Evolutionary conservation across 2,113 vertebrate genomes (phyloP).

Genomic region (Paralichthys olivaceus): DNA sequence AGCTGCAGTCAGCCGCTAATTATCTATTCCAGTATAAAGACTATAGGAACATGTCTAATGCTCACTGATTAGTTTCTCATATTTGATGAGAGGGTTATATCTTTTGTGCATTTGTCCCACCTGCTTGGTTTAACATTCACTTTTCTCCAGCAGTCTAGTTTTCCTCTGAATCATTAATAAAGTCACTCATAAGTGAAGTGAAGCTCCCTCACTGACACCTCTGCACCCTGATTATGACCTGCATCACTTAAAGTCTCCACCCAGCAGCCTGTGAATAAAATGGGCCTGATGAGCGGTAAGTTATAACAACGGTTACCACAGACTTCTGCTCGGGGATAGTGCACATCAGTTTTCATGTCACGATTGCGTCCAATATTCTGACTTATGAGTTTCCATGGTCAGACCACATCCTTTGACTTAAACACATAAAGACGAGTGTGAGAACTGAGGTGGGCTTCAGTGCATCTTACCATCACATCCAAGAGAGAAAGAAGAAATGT

Average conservation of each 20-base stretch:
- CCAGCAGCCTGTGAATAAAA: no score
- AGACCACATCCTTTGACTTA: constrained; percentile 62
- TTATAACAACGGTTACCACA: constrained; percentile 7
- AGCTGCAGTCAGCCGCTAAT: no score
- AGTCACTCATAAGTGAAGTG: neutral
- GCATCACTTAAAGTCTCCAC: neutral
- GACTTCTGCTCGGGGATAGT: neutral
- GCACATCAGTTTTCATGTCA: neutral
- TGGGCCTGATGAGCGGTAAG: constrained; percentile 15
- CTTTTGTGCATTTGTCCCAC: no score
- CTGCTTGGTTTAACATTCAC: neutral
- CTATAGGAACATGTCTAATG: no score
- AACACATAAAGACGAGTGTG: constrained; percentile 33
- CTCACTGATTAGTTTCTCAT: no score
- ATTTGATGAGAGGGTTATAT: no score
- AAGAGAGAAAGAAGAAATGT: constrained; percentile 47
- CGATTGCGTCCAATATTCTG: constrained; percentile 8
- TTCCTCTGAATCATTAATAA: constrained; percentile 13
- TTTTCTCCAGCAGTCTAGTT: neutral
- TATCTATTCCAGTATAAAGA: no score
- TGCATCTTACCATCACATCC: neutral
- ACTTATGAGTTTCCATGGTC: constrained; percentile 32
- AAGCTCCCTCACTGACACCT: neutral
- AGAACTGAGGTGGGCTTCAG: constrained; percentile 20
- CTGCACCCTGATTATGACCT: neutral